Base-by-base conservation (phyloP, 2,888 invertebrate species). In the Pediacus dermestoides region DNA sequence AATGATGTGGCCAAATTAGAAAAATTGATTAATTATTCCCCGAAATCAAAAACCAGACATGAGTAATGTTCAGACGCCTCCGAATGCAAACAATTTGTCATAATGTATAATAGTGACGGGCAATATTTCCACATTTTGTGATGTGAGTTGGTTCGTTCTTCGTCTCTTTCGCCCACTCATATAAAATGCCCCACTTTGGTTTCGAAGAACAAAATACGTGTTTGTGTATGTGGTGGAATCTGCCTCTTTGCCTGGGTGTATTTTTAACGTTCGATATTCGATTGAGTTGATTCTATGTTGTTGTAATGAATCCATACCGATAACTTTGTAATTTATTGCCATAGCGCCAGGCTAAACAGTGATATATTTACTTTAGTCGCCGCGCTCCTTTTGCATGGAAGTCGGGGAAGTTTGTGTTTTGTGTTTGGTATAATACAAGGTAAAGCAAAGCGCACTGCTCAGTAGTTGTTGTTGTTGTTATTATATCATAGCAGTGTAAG, bases 1-100 rank as follows among this genome's bases (percentile, higher is more conserved):
- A n/a, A n/a, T n/a, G n/a, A n/a, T n/a, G n/a, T n/a, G n/a, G n/a
- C 44, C 44, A 50, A 52, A 49, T 41, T 40, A 42, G 38, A 44
- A 48, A 44, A 42, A 40, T 21, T 42, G 48, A 48, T 48, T 44
- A 48, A 48, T 48, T 27, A n/a, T n/a, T n/a, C 36, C 28, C 32
- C 32, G 13, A 28, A 27, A 33, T 31, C 32, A 32, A 41, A 48
- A 44, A 36, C 42, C 42, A 41, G 30, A 26, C 35, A 34, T 48
- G 48, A 48, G 39, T 44, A 48, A 48, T 48, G 48, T 37, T 40
- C 40, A 36, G 42, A 44, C 48, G 39, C 31, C 32, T 42, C 42
- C 38, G 39, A 48, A 42, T 42, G 44, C 48, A 37, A 40, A 42
- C 44, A 44, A 44, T 48, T 44, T 48, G 48, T 48, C 48, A 48